These are phyloP conservation scores for Monochamus saltuarius DNA, from an alignment of 1,140 invertebrate species.

Conservation along the genomic window DNA sequence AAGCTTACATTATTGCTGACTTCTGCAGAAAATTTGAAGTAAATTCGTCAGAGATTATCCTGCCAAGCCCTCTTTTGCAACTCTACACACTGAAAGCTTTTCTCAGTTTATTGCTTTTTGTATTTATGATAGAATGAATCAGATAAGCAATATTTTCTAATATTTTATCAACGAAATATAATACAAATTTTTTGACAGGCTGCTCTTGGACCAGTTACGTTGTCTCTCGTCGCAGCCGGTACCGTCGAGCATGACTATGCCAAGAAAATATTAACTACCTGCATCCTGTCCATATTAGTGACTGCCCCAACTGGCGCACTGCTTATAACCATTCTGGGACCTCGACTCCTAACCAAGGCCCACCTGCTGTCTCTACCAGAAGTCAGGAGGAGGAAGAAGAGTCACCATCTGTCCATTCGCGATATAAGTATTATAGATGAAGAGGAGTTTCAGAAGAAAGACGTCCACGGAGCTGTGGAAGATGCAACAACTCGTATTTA, in stretches of 20 bases:
- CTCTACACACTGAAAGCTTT: background rate
- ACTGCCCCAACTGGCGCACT: slow-evolving; percentile 90
- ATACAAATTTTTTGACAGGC: slow-evolving; percentile 58
- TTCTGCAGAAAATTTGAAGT: background rate
- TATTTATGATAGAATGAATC: background rate
- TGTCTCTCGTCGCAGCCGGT: slow-evolving; percentile 64
- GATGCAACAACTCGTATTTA: no score
- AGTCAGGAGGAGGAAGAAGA: slow-evolving; percentile 65
- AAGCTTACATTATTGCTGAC: background rate
- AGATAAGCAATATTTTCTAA: background rate
- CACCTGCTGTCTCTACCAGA: slow-evolving; percentile 61
- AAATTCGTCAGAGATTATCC: background rate
- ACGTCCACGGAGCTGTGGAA: background rate
- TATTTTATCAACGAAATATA: background rate
- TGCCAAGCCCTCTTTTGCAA: slow-evolving; percentile 2
- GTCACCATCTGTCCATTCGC: slow-evolving; percentile 74
- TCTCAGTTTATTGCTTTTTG: background rate
- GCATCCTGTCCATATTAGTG: slow-evolving; percentile 86
- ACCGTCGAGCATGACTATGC: slow-evolving; percentile 56
- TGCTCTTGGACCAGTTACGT: slow-evolving; percentile 74
- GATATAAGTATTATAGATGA: slow-evolving; percentile 82
- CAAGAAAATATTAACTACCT: slow-evolving; percentile 67
- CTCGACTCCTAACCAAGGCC: slow-evolving; percentile 72
- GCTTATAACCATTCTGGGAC: slow-evolving; percentile 77
- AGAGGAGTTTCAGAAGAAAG: slow-evolving; percentile 61